Evolutionary conservation across 1,140 invertebrate species (phyloP).

Genomic region (Elysia chlorotica): DNA sequence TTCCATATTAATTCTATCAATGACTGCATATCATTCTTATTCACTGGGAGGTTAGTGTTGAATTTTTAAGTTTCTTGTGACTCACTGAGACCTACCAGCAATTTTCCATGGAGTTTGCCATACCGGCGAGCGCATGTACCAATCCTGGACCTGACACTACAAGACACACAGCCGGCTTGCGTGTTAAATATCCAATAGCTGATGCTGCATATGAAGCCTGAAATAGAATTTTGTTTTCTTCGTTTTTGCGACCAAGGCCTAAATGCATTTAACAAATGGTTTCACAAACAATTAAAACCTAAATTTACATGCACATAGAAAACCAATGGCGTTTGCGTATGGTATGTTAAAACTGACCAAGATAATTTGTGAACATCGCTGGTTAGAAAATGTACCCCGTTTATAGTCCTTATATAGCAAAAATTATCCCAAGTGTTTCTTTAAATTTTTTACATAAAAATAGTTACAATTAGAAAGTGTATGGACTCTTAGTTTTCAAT

Average conservation of each 20-base stretch:
- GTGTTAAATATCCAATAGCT: conserved; percentile 79
- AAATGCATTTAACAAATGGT: no score
- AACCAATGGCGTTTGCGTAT: no score
- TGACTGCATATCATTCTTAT: no score
- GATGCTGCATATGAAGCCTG: conserved; percentile 86
- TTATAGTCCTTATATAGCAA: background rate
- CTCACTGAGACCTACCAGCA: conserved; percentile 73
- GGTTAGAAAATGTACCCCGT: background rate
- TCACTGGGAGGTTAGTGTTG: no score
- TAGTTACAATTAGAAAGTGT: no score
- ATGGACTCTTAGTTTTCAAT: no score
- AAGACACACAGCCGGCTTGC: conserved; percentile 83
- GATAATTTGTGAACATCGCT: background rate
- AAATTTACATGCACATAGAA: background rate
- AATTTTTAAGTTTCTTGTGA: no score
- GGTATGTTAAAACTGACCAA: background rate
- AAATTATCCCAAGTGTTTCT: no score
- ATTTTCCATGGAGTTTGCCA: conserved; percentile 96
- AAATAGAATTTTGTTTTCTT: no score
- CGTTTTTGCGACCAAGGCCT: no score
- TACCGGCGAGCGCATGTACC: conserved; percentile 87
- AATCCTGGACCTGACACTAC: conserved; percentile 95
- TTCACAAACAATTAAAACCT: background rate
- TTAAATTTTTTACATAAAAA: no score
- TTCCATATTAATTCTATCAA: no score